These are phyloP conservation scores for Drosophila rubida DNA, from an alignment of 2,888 invertebrate species.

Conservation along the genomic window DNA sequence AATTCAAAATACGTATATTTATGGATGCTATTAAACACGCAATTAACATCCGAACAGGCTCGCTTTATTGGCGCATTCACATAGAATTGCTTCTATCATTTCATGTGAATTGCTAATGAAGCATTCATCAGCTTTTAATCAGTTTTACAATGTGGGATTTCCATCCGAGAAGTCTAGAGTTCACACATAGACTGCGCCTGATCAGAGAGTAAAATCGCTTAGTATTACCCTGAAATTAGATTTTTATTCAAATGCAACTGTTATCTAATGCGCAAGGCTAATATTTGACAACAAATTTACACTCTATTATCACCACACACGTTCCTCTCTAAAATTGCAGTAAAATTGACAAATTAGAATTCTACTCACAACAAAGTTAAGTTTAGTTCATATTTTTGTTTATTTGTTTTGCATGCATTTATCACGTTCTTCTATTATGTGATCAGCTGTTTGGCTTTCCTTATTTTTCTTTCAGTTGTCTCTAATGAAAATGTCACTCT, in stretches of 20 bases:
- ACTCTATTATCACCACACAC: constrained; percentile 6
- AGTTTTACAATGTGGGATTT: neutral
- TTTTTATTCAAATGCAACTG: constrained; percentile 12
- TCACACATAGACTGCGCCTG: constrained; percentile 2
- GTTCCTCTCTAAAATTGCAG: constrained; percentile 9
- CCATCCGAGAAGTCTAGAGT: neutral
- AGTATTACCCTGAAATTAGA: neutral
- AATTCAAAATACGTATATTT: constrained; percentile 8
- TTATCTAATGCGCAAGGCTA: neutral
- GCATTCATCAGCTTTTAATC: constrained; percentile 9
- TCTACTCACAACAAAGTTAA: constrained; percentile 2
- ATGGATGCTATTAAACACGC: constrained; percentile 21
- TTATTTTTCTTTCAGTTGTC: constrained; percentile 1
- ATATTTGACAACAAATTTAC: constrained; percentile 12
- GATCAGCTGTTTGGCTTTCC: constrained; percentile 22
- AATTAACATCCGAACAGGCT: constrained; percentile 29
- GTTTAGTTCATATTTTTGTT: neutral
- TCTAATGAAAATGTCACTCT: constrained; percentile 16
- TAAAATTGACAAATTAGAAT: constrained; percentile 9
- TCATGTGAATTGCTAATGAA: constrained; percentile 21
- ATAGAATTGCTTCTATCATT: neutral
- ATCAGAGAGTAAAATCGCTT: neutral
- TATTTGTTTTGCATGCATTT: constrained; percentile 6
- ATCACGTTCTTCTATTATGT: neutral
- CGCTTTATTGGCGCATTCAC: no score